Base-by-base conservation (phyloP, 1,140 invertebrate genomes). In the Danaus plexippus region DNA sequence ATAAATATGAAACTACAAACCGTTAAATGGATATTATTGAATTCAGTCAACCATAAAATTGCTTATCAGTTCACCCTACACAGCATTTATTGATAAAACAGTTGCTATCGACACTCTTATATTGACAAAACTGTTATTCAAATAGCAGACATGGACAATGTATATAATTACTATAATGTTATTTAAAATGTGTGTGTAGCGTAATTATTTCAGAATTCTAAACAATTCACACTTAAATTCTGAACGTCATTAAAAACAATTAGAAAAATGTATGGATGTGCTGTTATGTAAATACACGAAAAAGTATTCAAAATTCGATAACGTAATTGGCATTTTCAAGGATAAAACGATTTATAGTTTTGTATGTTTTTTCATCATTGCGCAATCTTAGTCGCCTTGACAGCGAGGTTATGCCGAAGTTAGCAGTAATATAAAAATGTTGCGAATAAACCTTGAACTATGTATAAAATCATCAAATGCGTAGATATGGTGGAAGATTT, bases 351-450 rank as follows among this genome's bases (percentile, higher is more conserved):
- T 45, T n/a, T 32, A 50, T 10, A 43, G 22, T 54, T 57, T 61
- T 56, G 48, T 46, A 61, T 11, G 18, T 9, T 15, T 22, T 11
- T 44, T 43, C 54, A 61, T 56, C 52, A 78, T 80, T 80, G 79
- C 79, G 77, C 77, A 79, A 82, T 65, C 54, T 50, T 47, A 55
- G 63, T 69, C 50, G 52, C 78, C 78, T 78, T 84, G 80, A 71
- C 57, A 61, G 53, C 74, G 73, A 84, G 78, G 80, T 81, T 81
- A 84, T 66, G 57, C 58, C 54, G 48, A 59, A 50, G 15, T 41
- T 56, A 59, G 44, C 48, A 53, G 32, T 49, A 61, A 50, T 13
- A 50, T 50, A 45, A 13, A 41, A n/a, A 45, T 54, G 54, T 41
- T 43, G 53, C 11, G 13, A 53, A 9, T n/a, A 12, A 45, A 44